Base-by-base conservation (phyloP, 2,797 vertebrate species). In the Menidia menidia region DNA sequence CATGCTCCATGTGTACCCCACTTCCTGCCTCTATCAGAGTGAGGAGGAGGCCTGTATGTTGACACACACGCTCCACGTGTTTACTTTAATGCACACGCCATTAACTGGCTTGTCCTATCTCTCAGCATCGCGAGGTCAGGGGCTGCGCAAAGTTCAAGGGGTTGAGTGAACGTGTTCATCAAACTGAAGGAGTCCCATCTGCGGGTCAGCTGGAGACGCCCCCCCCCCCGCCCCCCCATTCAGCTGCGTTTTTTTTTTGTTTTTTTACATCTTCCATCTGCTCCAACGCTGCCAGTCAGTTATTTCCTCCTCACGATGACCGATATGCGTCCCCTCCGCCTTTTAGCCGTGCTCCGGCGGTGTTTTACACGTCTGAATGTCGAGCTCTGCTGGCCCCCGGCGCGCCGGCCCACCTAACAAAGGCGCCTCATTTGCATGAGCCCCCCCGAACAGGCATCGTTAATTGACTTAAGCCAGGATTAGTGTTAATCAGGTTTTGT, bases 391-490 rank as follows among this genome's bases (percentile, higher is more conserved):
- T 78, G 73, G 44, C 73, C 52, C 68, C 73, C 73, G 19, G 69
- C 48, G 56, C 65, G 50, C 54, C 71, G 43, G 70, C 80, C 77
- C 71, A 71, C 85, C 82, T 68, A 75, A 90, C 84, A 82, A 87
- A 89, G 72, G 71, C 81, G 16, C 83, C 88, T 88, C 83, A 90
- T 92, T 93, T 91, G 85, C 90, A 92, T 91, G 80, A 91, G 75
- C 90, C 90, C 86, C 86, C 25, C 85, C 65, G 79, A 83, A 87
- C 85, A 80, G 84, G 84, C 86, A 85, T 91, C 88, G 79, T 91
- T 94, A 94, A 94, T 94, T 92, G 92, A 94, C 93, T 93, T 92
- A 93, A 93, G 76, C 85, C 82, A 74, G 92, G 91, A 94, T 93
- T 94, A 93, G 84, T 82, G 86, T 85, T 94, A 93, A 92, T 94